Base-by-base conservation (phyloP, 2,797 vertebrate species). In the Emydoidea blandingii region DNA sequence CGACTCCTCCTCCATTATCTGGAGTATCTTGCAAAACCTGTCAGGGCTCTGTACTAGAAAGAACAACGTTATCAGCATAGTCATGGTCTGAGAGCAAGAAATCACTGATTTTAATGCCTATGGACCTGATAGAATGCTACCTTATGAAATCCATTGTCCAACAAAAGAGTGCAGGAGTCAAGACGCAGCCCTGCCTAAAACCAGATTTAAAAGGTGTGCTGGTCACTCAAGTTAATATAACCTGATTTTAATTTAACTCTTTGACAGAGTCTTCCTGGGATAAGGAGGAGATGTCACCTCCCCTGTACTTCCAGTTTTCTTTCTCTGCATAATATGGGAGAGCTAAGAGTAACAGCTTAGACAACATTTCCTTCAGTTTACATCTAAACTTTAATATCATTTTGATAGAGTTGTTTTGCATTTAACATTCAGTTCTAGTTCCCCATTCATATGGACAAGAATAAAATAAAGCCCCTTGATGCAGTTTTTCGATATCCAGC, bases 401-500 rank as follows among this genome's bases (percentile, higher is more conserved):
- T 81, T 87, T 2, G 86, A 87, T 76, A 57, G 41, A 76, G 5
- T 10, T 81, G 1, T 90, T 91, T 18, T 86, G 23, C 72, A 83
- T 29, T 89, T 94, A 93, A 81, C 89, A 87, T 89, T 81, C 5
- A 91, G 5, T 87, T 93, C 41, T 68, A 2, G 14, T 82, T 80
- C 44, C 5, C 14, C 47, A 47, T 47, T 49, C 29, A 49, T 49
- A 31, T 78, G 44, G 44, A 47, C 85, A 50, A 62, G 72, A 91
- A 79, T n/a, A 91, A 89, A 94, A 86, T 25, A 8, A 4, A 88
- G 34, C 50, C 92, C 53, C 16, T 92, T 90, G 44, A 90, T 3
- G 86, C 49, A 89, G 2, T 34, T 86, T 95, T 89, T 83, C 79
- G 79, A 53, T 94, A 79, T 88, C 88, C 91, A 95, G 18, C 14